These are phyloP conservation scores for Lucilia sericata DNA, from an alignment of 1,140 invertebrate genomes.

Conservation along the genomic window DNA sequence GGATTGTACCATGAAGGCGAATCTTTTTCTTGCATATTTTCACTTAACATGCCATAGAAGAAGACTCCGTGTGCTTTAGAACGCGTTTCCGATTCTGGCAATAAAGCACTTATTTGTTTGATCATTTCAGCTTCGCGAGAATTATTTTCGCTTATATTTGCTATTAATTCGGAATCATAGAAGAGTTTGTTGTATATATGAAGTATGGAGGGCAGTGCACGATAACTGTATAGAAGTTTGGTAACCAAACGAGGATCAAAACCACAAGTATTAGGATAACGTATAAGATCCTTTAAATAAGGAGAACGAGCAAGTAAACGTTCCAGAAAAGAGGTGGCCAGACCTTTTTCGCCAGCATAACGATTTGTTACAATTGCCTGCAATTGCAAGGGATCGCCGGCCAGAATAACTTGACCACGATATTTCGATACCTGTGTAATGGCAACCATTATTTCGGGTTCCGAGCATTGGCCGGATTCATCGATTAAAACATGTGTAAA, in stretches of 20 bases:
- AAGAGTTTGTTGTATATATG: slow-evolving; percentile 83
- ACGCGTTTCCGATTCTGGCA: slow-evolving; percentile 50
- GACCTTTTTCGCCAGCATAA: slow-evolving; percentile 74
- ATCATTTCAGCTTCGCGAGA: slow-evolving; percentile 54
- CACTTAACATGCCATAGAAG: slow-evolving; percentile 86
- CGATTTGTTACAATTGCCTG: slow-evolving; percentile 84
- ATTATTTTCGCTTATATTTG: slow-evolving; percentile 59
- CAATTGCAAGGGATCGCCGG: slow-evolving; percentile 92
- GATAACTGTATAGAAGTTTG: slow-evolving; percentile 80
- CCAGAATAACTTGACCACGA: slow-evolving; percentile 80
- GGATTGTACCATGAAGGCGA: slow-evolving; percentile 93
- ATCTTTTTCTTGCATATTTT: slow-evolving; percentile 78
- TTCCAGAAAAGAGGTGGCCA: slow-evolving; percentile 79
- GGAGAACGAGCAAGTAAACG: slow-evolving; percentile 75
- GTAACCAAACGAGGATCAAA: slow-evolving; percentile 80
- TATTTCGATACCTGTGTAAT: slow-evolving; percentile 70
- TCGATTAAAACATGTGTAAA: slow-evolving; percentile 91
- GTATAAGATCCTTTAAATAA: slow-evolving; percentile 75
- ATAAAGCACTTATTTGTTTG: slow-evolving; percentile 40
- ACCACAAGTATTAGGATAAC: slow-evolving; percentile 66
- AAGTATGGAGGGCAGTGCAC: slow-evolving; percentile 84
- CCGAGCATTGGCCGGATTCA: slow-evolving; percentile 91
- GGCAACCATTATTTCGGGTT: slow-evolving; percentile 88
- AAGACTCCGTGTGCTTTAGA: slow-evolving; percentile 76
- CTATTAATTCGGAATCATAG: slow-evolving; percentile 73